A percentile compares a stretch with the other conserved stretches of the same genome.
Evolutionary conservation across 1,140 invertebrate genomes (phyloP).

Genomic region (Parasteatoda tepidariorum): DNA sequence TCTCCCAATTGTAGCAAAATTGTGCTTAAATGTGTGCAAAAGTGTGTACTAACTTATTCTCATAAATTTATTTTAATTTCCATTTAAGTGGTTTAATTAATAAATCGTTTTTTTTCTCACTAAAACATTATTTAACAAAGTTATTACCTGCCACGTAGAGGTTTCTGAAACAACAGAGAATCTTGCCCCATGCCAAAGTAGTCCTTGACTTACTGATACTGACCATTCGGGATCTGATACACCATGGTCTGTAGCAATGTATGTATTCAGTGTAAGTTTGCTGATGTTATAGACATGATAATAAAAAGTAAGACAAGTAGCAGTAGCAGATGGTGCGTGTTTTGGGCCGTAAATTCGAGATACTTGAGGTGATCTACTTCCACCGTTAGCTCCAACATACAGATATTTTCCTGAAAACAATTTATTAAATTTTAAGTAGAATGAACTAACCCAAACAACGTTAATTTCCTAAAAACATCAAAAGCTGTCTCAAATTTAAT

Average conservation of each 20-base stretch:
- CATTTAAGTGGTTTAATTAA: not conserved
- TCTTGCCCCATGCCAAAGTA: conserved; percentile 49
- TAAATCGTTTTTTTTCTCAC: not conserved
- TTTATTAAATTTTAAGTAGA: too few relatives aligned
- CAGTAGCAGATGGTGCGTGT: not conserved
- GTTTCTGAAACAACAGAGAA: conserved; percentile 25
- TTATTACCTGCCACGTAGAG: conserved; percentile 46
- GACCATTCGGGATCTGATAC: conserved; percentile 52
- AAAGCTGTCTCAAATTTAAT: too few relatives aligned
- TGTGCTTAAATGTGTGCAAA: not conserved
- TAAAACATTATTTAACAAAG: not conserved
- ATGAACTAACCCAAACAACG: too few relatives aligned
- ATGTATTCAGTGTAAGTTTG: conserved; percentile 19
- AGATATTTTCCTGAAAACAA: conserved; percentile 32
- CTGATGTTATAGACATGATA: conserved; percentile 53
- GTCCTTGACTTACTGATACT: conserved; percentile 14
- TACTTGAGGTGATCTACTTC: not conserved
- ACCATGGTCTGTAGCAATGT: conserved; percentile 14
- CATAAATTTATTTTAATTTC: too few relatives aligned
- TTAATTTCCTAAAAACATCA: too few relatives aligned
- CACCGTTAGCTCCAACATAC: conserved; percentile 24
- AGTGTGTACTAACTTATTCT: too few relatives aligned
- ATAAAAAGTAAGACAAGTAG: conserved; percentile 42
- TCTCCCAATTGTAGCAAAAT: not conserved
- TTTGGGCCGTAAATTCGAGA: conserved; percentile 35